Conservation (phyloP, 2,888 invertebrate species). For the Schizaphis graminum region DNA sequence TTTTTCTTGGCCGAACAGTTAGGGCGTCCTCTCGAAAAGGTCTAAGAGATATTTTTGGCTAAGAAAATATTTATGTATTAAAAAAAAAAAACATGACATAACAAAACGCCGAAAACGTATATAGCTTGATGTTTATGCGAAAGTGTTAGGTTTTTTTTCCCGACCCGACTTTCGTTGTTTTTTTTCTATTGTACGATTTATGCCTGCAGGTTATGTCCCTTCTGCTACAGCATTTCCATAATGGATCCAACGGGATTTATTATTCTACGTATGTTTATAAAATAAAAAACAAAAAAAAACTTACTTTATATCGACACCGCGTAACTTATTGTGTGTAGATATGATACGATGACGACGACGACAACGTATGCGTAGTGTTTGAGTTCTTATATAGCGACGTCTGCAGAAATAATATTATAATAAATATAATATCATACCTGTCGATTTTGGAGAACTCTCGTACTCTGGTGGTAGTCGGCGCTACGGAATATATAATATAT, state of each 20-base stretch:
- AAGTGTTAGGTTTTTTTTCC: slow-evolving; percentile 49
- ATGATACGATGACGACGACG: neutral
- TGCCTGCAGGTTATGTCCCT: slow-evolving; percentile 64
- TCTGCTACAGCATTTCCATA: slow-evolving; percentile 62
- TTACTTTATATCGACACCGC: slow-evolving; percentile 36
- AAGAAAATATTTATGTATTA: slow-evolving; percentile 60
- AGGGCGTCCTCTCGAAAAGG: neutral
- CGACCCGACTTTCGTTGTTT: slow-evolving; percentile 22
- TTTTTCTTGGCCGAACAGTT: neutral
- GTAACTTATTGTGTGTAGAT: neutral
- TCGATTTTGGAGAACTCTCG: neutral
- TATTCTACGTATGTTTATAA: slow-evolving; percentile 59
- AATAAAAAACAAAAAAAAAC: slow-evolving; percentile 32
- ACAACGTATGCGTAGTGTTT: neutral
- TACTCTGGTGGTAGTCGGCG: neutral
- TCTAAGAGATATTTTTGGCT: slow-evolving; percentile 38
- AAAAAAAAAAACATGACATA: slow-evolving; percentile 56
- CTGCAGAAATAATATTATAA: neutral
- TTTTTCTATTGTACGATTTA: slow-evolving; percentile 54
- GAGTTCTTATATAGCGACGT: neutral
- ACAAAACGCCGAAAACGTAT: slow-evolving; percentile 56
- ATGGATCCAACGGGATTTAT: slow-evolving; percentile 64
- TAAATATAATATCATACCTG: neutral
- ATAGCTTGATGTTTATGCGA: slow-evolving; percentile 54
- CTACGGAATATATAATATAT: neutral